Evolutionary conservation across 2,888 invertebrate genomes (phyloP).

Genomic region (Zaprionus bogoriensis): DNA sequence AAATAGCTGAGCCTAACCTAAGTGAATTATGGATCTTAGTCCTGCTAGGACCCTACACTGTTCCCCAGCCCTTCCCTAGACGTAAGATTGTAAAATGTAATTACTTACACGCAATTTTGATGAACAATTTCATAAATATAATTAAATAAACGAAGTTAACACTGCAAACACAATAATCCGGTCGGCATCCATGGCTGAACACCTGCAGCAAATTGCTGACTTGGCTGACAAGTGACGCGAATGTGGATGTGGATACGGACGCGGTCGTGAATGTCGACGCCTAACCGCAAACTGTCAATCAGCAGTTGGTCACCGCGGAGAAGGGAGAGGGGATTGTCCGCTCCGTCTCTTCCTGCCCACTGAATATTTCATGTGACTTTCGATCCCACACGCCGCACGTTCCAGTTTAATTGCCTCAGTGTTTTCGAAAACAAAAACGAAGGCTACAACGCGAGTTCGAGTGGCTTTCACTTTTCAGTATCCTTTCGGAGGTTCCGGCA

Average conservation of each 20-base stretch:
- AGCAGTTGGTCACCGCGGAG: no score
- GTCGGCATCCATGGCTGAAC: conserved; percentile 24
- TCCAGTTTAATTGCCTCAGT: conserved; percentile 57
- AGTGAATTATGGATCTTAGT: conserved; percentile 50
- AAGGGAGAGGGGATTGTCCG: conserved; percentile 15
- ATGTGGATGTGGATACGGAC: conserved; percentile 20
- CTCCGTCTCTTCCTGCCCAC: conserved; percentile 5
- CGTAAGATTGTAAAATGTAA: conserved; percentile 70
- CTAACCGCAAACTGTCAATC: conserved; percentile 80
- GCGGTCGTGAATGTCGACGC: conserved; percentile 25
- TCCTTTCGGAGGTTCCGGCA: conserved; percentile 31
- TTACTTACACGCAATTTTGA: conserved; percentile 67
- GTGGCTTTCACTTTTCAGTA: conserved; percentile 56
- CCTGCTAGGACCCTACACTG: conserved; percentile 16
- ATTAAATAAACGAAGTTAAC: conserved; percentile 74
- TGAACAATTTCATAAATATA: conserved; percentile 65
- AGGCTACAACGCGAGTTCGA: conserved; percentile 27
- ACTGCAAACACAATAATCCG: conserved; percentile 49
- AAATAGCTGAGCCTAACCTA: conserved; percentile 52
- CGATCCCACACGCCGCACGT: conserved; percentile 28
- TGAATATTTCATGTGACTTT: conserved; percentile 65
- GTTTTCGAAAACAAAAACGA: conserved; percentile 11
- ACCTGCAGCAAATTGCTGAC: conserved; percentile 57
- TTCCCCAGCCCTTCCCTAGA: conserved; percentile 18
- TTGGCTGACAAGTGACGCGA: conserved; percentile 12